Evolutionary conservation across 1,140 invertebrate species (phyloP), one percentile per base, ranked within the genome.

Genomic region (Dendrolimus punctatus): DNA sequence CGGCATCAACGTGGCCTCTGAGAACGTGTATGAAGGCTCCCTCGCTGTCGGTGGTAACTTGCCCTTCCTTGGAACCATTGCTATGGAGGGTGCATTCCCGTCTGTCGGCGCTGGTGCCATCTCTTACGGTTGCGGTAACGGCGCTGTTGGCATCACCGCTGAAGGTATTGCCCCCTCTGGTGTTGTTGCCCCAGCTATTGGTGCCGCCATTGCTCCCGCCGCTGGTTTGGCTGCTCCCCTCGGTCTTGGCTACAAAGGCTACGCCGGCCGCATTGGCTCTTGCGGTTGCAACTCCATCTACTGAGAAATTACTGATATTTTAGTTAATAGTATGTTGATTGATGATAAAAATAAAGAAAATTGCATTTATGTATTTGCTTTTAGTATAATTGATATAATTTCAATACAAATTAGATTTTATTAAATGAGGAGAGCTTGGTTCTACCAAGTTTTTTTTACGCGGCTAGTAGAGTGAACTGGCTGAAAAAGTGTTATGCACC

Each of bases 71-170:
- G 62, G 62, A 44, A 45, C 51, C 10, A 44, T 41, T 6, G 50
- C 6, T 39, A 6, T 66, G 39, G 64, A 63, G 48, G 64, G 62
- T 2, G 62, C 53, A 5, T 39, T 73, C 6, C 67, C 70, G 3
- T 64, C 64, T n/a, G 44, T 46, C 46, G 70, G 70, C n/a, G 40
- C 57, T 46, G 70, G 70, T 5, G 60, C 58, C 4, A 58, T 70
- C 23, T 47, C 55, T 3, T 65, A 67, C 39, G 57, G 47, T 5
- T 63, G 63, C 39, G 70, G 70, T 1, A 57, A 57, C 39, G 68
- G 68, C 7, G 43, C 49, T 38, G 49, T 51, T n/a, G 49, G 40
- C 8, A 51, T 51, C 40, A 43, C 41, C n/a, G 49, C 49, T 42
- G 41, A 51, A 41, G 49, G 8, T 45, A 23, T 23, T 23, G 23